These are phyloP conservation scores for Melanotaenia trifasciata DNA, from an alignment of 2,797 vertebrate species.

Conservation along the genomic window DNA sequence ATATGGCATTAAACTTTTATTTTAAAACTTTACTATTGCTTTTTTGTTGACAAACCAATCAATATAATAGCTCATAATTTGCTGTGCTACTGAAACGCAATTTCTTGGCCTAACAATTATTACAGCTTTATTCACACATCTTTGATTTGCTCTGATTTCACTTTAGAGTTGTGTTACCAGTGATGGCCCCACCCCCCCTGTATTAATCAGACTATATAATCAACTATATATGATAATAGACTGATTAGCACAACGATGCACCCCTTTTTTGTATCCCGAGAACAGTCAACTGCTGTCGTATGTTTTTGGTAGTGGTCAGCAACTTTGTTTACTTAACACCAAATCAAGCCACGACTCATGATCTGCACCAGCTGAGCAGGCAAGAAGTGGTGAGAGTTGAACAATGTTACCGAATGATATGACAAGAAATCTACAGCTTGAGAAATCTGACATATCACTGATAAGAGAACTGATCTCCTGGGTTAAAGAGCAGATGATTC, in stretches of 20 bases:
- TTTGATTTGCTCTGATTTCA: not conserved
- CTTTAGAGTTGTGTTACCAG: not conserved
- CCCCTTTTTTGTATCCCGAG: not conserved
- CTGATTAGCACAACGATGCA: slow-evolving; percentile 17
- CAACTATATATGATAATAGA: slow-evolving; percentile 1
- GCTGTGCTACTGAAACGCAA: not conserved
- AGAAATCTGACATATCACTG: not conserved
- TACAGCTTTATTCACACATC: not conserved
- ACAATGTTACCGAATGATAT: not conserved
- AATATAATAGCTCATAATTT: not conserved
- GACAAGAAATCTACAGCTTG: not conserved
- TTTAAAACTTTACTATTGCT: not conserved
- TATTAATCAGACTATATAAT: slow-evolving; percentile 19
- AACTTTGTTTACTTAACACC: slow-evolving; percentile 73
- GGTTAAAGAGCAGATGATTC: slow-evolving; percentile 13
- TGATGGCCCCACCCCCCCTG: slow-evolving; percentile 52
- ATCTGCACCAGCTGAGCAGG: slow-evolving; percentile 23
- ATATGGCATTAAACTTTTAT: not conserved
- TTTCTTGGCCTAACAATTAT: not conserved
- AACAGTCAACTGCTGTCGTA: slow-evolving; percentile 11
- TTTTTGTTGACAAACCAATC: not conserved
- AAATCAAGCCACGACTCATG: slow-evolving; percentile 39
- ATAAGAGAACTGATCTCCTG: not conserved
- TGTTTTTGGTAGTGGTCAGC: slow-evolving; percentile 49
- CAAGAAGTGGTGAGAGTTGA: not conserved